Evolutionary conservation across 2,888 invertebrate genomes (phyloP).

Genomic region (Cyclophora punctaria): DNA sequence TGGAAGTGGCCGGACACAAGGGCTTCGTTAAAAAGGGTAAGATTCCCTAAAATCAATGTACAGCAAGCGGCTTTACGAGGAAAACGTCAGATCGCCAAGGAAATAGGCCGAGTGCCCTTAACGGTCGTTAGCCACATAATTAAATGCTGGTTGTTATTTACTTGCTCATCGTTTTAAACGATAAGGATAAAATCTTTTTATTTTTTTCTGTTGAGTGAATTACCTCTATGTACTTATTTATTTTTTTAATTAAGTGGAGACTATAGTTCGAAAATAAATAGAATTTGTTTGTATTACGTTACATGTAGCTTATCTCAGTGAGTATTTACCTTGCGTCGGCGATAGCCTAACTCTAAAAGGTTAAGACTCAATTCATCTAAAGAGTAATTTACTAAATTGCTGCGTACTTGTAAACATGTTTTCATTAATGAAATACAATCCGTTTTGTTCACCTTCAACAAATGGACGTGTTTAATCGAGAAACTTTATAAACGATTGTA

Average conservation of each 20-base stretch:
- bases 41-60: constrained; percentile 20
- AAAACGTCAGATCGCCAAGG: constrained; percentile 17
- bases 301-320: too few relatives aligned
- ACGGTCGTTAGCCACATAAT: constrained; percentile 18
- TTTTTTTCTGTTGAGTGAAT: constrained; percentile 21
- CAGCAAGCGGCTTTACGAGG: constrained; percentile 18
- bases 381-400: too few relatives aligned
- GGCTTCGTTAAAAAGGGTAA: constrained; percentile 22
- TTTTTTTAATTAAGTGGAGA: constrained; percentile 3
- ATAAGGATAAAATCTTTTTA: neutral
- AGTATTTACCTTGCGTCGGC: too few relatives aligned
- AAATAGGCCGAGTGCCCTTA: constrained; percentile 16
- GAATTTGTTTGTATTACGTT: too few relatives aligned
- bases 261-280: too few relatives aligned
- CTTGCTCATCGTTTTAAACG: constrained; percentile 9
- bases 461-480: too few relatives aligned
- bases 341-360: too few relatives aligned
- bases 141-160: constrained; percentile 18
- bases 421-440: too few relatives aligned
- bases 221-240: constrained; percentile 4
- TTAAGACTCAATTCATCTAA: too few relatives aligned
- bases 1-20: constrained; percentile 15
- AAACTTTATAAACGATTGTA: too few relatives aligned
- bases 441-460: too few relatives aligned
- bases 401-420: too few relatives aligned